Evolutionary conservation across 2,797 vertebrate genomes (phyloP).

Genomic region (Botia kubotai): DNA sequence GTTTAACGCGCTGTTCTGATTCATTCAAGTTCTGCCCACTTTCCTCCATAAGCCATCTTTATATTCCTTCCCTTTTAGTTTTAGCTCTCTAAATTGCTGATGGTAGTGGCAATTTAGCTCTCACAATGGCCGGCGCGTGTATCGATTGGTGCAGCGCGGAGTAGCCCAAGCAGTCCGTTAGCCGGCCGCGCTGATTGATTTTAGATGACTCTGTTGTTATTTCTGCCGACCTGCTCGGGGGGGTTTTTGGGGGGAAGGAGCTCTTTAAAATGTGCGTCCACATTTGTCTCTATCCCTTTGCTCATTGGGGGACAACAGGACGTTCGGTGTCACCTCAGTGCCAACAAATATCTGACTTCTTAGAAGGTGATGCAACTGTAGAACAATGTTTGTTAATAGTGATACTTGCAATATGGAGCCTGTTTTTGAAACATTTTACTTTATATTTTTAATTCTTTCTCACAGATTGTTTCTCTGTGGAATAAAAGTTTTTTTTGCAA

Average conservation of each 20-base stretch:
- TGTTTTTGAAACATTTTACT: no score
- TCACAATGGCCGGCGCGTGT: constrained; percentile 53
- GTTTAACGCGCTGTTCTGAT: constrained; percentile 15
- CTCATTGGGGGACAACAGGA: constrained; percentile 11
- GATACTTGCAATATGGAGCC: no score
- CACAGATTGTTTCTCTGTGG: no score
- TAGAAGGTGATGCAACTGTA: constrained; percentile 25
- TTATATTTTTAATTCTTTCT: no score
- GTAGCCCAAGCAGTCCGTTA: constrained; percentile 62
- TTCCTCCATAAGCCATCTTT: constrained; percentile 6
- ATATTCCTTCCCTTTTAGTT: constrained; percentile 19
- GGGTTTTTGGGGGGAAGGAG: constrained; percentile 5
- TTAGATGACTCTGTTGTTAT: constrained; percentile 65
- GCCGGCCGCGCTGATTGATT: constrained; percentile 57
- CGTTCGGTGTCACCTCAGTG: not conserved
- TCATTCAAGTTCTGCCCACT: not conserved
- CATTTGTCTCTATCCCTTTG: constrained; percentile 49
- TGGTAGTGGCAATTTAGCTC: constrained; percentile 62
- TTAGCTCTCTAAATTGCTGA: constrained; percentile 56
- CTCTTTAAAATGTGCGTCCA: constrained; percentile 58
- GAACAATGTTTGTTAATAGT: not conserved
- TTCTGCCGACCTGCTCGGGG: constrained; percentile 51
- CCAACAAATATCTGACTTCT: constrained; percentile 13
- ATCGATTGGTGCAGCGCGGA: constrained; percentile 53
- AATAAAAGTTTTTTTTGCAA: not conserved